Evolutionary conservation across 2,888 invertebrate species (phyloP), one percentile per base, ranked within the genome.

Genomic region (Drosophila parthenogenetica): DNA sequence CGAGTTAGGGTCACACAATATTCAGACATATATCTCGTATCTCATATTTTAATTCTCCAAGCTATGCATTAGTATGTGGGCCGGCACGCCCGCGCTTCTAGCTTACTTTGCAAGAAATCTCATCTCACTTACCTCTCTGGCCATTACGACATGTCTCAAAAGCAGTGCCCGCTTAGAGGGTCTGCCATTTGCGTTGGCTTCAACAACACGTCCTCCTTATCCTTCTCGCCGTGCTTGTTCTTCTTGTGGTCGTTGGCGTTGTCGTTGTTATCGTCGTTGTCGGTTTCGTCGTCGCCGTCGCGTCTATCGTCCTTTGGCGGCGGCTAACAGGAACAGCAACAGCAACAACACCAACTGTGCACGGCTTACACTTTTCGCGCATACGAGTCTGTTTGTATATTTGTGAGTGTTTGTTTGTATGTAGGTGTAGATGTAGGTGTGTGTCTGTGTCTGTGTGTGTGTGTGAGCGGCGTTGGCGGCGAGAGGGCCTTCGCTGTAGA

Each of bases 101-200:
- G 54, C 58, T 58, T 55, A 19, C 57, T 25, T 46, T 58, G 39
- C 48, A 46, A 45, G 39, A 53, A 43, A 55, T 65, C 61, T 39
- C 57, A 87, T 35, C 8, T 19, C 60, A 87, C 92, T 91, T 84
- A 92, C 92, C 92, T 92, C 92, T 92, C 92, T 92, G 92, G 92
- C 92, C 92, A 92, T 92, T 92, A 92, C 92, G 92, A 92, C 92
- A 92, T 92, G 91, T 90, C 91, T 92, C 92, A 92, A 90, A 91
- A 92, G 91, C 91, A 90, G 85, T 87, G 90, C 91, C 91, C 90
- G 89, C 89, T 89, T 85, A 91, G 90, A 90, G 92, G 92, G 91
- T 90, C 90, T 89, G 90, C 90, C 90, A 90, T 90, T 87, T 91
- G 91, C 90, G 90, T 87, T 79, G 74, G 71, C 78, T 74, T 81